A percentile compares a stretch with the other conserved stretches of the same genome.
phyloP scores from a whole-genome alignment of 2,888 invertebrate species.

The Dryocosmus kuriphilus region DNA sequence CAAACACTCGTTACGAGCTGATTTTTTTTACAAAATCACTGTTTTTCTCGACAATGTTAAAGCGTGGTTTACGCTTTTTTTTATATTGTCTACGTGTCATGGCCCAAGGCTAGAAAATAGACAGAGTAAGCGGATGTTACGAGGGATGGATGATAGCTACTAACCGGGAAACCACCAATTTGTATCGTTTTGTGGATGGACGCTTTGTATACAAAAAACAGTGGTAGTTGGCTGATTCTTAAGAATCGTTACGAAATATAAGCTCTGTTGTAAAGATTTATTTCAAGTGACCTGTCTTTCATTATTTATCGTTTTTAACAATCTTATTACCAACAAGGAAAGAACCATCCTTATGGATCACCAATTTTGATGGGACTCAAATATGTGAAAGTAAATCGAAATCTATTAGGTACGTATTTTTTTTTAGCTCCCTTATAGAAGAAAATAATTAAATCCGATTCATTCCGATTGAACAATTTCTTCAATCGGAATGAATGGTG shows the following conservation, averaged over 20 bases:
- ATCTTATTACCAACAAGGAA: too few relatives aligned
- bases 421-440: too few relatives aligned
- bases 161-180: conserved; percentile 63
- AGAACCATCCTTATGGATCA: too few relatives aligned
- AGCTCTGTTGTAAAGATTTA: conserved; percentile 62
- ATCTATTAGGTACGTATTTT: too few relatives aligned
- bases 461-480: too few relatives aligned
- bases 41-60: conserved; percentile 1
- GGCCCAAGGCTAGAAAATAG: conserved; percentile 68
- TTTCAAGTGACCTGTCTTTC: conserved; percentile 29
- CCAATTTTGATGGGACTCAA: too few relatives aligned
- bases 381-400: too few relatives aligned
- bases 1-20: conserved; percentile 27
- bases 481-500: too few relatives aligned
- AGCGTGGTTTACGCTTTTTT: conserved; percentile 28
- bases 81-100: conserved; percentile 26
- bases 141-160: conserved; percentile 66
- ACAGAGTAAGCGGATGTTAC: conserved; percentile 67
- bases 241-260: conserved; percentile 67
- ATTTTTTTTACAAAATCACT: conserved; percentile 41
- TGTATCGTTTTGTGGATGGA: conserved; percentile 65
- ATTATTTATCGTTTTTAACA: conserved; percentile 21
- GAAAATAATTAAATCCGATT: too few relatives aligned
- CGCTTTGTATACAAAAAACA: conserved; percentile 64
- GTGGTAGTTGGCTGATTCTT: conserved; percentile 65